Base-by-base conservation (phyloP, 2,113 vertebrate species). In the Ochotona curzoniae region DNA sequence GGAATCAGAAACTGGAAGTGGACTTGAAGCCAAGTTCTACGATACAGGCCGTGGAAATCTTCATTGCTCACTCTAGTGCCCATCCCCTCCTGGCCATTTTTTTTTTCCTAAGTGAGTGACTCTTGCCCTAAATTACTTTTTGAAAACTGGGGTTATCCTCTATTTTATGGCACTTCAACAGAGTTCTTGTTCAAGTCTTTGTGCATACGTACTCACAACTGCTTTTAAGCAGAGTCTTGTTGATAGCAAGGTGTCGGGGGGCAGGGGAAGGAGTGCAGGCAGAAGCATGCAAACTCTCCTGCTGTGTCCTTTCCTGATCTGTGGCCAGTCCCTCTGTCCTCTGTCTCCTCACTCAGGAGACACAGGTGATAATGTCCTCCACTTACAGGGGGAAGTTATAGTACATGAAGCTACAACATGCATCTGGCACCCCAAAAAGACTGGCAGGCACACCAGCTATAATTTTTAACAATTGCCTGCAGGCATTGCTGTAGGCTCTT, bases 111-210 rank as follows among this genome's bases (percentile, higher is more conserved):
- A 88, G 63, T 67, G 78, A 35, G 25, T 51, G 60, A 84, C 13
- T 75, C 32, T 66, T 75, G 49, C 61, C 25, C 21, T 35, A 76
- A 64, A 61, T 26, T 5, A 28, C 73, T 64, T 38, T 47, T 47
- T 93, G 35, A 76, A 90, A 47, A 28, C 25, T 73, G 80, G 94
- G 30, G n/a, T 61, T 94, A 83, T 17, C 15, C 20, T 83, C 3
- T 67, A 73, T 85, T 90, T 84, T 78, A 81, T 54, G 14, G 9
- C 1, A 23, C 9, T 80, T 93, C 67, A 87, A 26, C 32, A 21
- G n/a, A 57, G 26, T 38, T 60, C 64, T 25, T 66, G 5, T 87
- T 73, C 20, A 67, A 82, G 76, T 7, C 64, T 44, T 87, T 87
- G 38, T 1, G 1, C 10, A 81, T 38, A 1, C 10, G 71, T n/a